Conservation (phyloP, 2,888 invertebrate species). For the Drosophila aldrichi region DNA sequence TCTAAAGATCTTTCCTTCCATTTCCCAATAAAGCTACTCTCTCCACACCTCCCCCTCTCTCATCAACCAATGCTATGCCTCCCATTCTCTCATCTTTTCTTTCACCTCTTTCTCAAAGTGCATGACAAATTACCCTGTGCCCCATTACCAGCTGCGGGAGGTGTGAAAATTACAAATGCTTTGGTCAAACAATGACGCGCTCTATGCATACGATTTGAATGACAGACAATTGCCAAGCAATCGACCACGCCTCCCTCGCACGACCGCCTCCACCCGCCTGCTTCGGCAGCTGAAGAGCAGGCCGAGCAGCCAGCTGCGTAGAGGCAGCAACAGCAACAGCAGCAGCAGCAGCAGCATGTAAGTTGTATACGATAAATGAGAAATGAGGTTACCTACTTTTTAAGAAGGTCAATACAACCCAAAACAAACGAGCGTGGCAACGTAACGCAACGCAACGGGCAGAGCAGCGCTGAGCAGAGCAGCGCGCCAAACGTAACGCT, state of each 20-base stretch:
- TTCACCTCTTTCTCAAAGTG: neutral
- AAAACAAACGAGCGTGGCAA: constrained; percentile 81
- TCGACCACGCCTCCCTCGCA: constrained; percentile 23
- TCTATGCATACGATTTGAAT: constrained; percentile 49
- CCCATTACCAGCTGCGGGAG: neutral
- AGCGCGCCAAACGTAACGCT: constrained; percentile 41
- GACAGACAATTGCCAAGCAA: constrained; percentile 54
- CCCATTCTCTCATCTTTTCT: neutral
- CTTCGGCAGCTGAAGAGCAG: constrained; percentile 17
- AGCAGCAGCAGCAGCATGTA: constrained; percentile 64
- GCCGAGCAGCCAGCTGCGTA: constrained; percentile 19
- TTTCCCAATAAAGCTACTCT: neutral
- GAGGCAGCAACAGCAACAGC: constrained; percentile 31
- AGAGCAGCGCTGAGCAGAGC: constrained; percentile 27
- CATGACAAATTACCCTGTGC: constrained; percentile 11
- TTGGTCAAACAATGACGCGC: constrained; percentile 61
- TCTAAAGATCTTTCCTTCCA: neutral
- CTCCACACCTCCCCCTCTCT: neutral
- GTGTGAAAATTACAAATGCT: constrained; percentile 33
- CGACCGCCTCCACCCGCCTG: neutral
- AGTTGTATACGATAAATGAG: constrained; percentile 83
- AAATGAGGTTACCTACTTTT: constrained; percentile 85
- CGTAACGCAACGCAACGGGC: constrained; percentile 51
- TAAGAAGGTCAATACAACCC: constrained; percentile 84
- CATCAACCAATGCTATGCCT: neutral